phyloP scores from a whole-genome alignment of 2,797 vertebrate species.

The Rhodeus uyekii region DNA sequence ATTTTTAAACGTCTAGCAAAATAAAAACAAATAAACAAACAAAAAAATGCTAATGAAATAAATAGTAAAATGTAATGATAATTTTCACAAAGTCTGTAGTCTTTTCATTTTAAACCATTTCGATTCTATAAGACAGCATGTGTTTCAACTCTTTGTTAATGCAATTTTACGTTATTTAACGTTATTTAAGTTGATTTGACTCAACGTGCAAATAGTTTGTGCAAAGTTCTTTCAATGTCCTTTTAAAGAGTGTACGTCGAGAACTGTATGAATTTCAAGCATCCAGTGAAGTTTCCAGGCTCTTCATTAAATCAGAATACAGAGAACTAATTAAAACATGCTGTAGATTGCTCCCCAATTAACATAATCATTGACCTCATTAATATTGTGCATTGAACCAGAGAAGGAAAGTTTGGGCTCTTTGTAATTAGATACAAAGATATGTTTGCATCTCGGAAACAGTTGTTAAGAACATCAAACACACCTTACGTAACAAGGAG shows the following conservation, averaged over 20 bases:
- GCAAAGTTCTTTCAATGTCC: conserved; percentile 2
- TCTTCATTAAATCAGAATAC: conserved; percentile 55
- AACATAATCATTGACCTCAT: conserved; percentile 77
- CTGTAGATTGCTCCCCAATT: conserved; percentile 64
- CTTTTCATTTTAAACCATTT: too few species aligned
- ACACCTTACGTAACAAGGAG: conserved; percentile 15
- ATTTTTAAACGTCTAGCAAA: background rate
- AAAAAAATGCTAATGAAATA: background rate
- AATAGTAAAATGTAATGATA: too few species aligned
- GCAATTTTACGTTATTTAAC: too few species aligned
- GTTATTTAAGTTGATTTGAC: too few species aligned
- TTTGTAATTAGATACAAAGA: conserved; percentile 60
- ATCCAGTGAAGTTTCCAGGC: conserved; percentile 38
- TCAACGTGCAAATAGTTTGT: too few species aligned
- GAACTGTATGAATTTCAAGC: conserved; percentile 39
- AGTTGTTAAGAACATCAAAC: conserved; percentile 46
- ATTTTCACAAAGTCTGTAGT: too few species aligned
- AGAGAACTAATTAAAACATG: conserved; percentile 63
- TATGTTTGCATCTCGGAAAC: conserved; percentile 51
- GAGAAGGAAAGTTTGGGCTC: conserved; percentile 64
- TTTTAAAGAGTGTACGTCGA: background rate
- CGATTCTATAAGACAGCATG: too few species aligned
- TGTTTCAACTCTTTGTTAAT: too few species aligned
- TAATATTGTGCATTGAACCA: conserved; percentile 78
- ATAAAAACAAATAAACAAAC: background rate